phyloP scores from a whole-genome alignment of 2,113 vertebrate genomes.

The Oreochromis aureus region DNA sequence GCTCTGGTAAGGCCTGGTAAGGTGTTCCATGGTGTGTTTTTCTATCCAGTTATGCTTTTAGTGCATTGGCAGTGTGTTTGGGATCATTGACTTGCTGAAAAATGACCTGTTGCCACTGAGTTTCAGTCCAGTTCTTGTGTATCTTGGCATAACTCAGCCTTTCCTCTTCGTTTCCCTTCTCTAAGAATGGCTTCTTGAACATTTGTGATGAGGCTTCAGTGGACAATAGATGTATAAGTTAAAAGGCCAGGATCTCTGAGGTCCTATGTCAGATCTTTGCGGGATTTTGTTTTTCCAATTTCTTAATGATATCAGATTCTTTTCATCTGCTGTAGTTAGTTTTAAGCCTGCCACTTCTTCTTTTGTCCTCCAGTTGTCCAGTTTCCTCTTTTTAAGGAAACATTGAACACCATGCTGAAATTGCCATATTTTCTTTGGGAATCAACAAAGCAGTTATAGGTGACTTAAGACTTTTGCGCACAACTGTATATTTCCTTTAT shows the following conservation, averaged over 20 bases:
- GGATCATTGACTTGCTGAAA: not conserved
- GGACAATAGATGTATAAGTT: not conserved
- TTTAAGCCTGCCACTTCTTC: not conserved
- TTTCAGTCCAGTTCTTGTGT: not conserved
- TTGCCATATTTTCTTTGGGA: not conserved
- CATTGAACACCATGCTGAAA: not conserved
- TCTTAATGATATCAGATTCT: not conserved
- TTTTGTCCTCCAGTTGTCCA: not conserved
- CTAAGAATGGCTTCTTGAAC: not conserved
- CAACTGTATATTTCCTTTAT: not conserved
- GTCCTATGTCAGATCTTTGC: not conserved
- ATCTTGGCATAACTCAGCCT: not conserved
- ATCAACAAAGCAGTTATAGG: not conserved
- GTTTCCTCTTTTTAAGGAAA: not conserved
- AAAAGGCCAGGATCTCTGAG: not conserved
- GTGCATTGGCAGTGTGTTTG: not conserved
- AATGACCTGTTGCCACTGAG: not conserved
- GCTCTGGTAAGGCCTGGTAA: not conserved
- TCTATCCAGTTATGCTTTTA: not conserved
- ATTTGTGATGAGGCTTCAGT: not conserved
- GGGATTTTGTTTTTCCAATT: rapidly evolving
- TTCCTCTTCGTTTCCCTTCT: not conserved
- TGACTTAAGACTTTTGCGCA: not conserved
- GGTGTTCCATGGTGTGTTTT: not conserved
- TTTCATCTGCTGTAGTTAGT: not conserved